Base-by-base conservation (phyloP, 2,888 invertebrate genomes). In the Ornithoptera alexandrae region DNA sequence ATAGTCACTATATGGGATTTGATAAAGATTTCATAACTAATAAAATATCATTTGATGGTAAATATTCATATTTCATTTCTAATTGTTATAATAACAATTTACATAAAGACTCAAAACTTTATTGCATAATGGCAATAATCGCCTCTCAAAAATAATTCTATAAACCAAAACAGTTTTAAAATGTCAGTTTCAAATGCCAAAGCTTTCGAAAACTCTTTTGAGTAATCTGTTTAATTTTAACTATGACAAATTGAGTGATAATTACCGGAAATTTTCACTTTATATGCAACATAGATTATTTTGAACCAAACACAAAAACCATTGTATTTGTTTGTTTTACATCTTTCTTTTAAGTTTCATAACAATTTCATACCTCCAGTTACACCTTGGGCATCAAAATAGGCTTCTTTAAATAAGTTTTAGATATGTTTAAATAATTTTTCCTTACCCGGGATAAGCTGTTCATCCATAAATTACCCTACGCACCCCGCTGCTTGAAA, bases 151-250 rank as follows among this genome's bases (percentile, higher is more conserved):
- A 36, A 66, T 50, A 30, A 46, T 15, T 46, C 24, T 57, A 65
- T 61, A 56, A 39, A 56, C n/a, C 30, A 57, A 57, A 62, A 50
- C 18, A 58, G 22, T 57, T 62, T 62, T 62, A 50, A 69, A 69
- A 70, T 70, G 62, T 62, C 66, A 58, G 46, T 70, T 39, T 62
- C 58, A 70, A 70, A 70, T 70, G 69, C 58, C 69, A 62, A 58
- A 15, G 36, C 39, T 66, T 66, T 62, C 36, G 57, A 61, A 42
- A 62, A 22, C 58, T 58, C 62, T 36, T 62, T 10, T 50, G 17
- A 22, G 17, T 65, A n/a, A 53, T 56, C 10, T 61, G 7, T 20
- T 61, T 36, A 36, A 46, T 66, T 53, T 60, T 15, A 50, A 18
- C 50, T 15, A 17, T 50, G 10, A 50, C 5, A 4, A 50, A 5